Evolutionary conservation across 2,888 invertebrate genomes (phyloP).

Genomic region (Drosophila vallismaia): DNA sequence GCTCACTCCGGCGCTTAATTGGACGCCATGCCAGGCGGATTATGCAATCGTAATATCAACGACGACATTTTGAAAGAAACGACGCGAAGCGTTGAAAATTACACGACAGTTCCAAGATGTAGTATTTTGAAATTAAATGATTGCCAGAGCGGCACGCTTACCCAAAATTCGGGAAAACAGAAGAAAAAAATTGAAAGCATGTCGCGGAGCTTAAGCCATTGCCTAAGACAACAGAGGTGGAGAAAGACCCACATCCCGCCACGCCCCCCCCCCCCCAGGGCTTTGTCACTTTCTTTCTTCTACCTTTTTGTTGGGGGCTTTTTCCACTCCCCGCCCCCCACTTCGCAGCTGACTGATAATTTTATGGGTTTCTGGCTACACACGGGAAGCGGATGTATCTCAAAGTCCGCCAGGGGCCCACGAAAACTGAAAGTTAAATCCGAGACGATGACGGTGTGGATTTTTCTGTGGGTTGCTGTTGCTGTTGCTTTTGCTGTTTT

Average conservation of each 20-base stretch:
- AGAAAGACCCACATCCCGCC: slow-evolving; percentile 2
- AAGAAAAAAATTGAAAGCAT: slow-evolving; percentile 47
- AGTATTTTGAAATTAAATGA: slow-evolving; percentile 73
- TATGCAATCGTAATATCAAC: slow-evolving; percentile 57
- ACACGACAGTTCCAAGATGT: slow-evolving; percentile 31
- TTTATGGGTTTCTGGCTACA: slow-evolving; percentile 67
- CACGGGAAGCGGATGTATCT: slow-evolving; percentile 76
- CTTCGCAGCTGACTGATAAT: slow-evolving; percentile 71
- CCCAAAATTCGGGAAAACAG: slow-evolving; percentile 10
- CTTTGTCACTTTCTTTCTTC: slow-evolving; percentile 64
- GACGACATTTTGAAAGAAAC: slow-evolving; percentile 53
- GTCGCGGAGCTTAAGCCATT: slow-evolving; percentile 55
- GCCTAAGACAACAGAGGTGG: slow-evolving; percentile 54
- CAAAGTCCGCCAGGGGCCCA: slow-evolving; percentile 38
- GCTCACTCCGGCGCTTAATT: slow-evolving; percentile 55
- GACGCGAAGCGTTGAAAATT: slow-evolving; percentile 75
- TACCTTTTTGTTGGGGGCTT: slow-evolving; percentile 23
- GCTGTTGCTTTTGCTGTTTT: not conserved
- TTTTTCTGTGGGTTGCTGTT: slow-evolving; percentile 36
- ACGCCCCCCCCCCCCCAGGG: slow-evolving; percentile 13
- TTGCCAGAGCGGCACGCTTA: slow-evolving; percentile 67
- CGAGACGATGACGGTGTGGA: slow-evolving; percentile 65
- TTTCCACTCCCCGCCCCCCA: slow-evolving; percentile 47
- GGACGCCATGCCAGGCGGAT: slow-evolving; percentile 14
- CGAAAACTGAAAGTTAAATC: slow-evolving; percentile 77